Evolutionary conservation across 37 sponge, comb jelly and placozoan species (phyloP).

Genomic region (Aphrocallistes beatrix): DNA sequence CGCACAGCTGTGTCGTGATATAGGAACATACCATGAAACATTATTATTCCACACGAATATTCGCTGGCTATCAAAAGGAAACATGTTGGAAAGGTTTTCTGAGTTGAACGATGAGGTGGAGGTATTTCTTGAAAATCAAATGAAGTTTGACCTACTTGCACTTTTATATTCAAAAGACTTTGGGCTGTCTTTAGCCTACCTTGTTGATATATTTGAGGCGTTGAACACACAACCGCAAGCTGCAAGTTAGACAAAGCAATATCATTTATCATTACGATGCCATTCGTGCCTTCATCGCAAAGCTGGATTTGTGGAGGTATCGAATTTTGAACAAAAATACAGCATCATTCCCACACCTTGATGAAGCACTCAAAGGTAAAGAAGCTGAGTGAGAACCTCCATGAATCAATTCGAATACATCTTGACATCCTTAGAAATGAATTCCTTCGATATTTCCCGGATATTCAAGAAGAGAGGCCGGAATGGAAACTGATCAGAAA

Average conservation of each 20-base stretch:
- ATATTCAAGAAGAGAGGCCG: not conserved
- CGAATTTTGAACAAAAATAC: not conserved
- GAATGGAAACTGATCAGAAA: constrained; percentile 9
- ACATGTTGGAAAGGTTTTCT: constrained; percentile 10
- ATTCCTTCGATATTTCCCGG: constrained; percentile 18
- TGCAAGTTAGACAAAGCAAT: not conserved
- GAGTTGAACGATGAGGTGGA: not conserved
- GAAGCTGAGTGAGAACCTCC: not conserved
- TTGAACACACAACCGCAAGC: constrained; percentile 1
- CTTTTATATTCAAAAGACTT: not conserved
- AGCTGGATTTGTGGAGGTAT: constrained; percentile 6
- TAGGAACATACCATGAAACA: not conserved
- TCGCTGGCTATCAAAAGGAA: constrained; percentile 11
- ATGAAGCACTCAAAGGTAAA: no score
- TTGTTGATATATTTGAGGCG: constrained; percentile 9
- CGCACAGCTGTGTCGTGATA: not conserved
- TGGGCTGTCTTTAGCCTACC: constrained; percentile 1
- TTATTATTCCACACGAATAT: constrained; percentile 12
- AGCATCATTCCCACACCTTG: constrained; percentile 5
- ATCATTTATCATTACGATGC: constrained; percentile 4
- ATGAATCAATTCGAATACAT: not conserved
- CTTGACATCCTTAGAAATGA: not conserved
- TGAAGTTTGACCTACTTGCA: constrained; percentile 9
- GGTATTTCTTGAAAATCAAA: not conserved
- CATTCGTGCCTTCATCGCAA: constrained; percentile 11